Base-by-base conservation (phyloP, 2,888 invertebrate species). In the Idaea biselata region DNA sequence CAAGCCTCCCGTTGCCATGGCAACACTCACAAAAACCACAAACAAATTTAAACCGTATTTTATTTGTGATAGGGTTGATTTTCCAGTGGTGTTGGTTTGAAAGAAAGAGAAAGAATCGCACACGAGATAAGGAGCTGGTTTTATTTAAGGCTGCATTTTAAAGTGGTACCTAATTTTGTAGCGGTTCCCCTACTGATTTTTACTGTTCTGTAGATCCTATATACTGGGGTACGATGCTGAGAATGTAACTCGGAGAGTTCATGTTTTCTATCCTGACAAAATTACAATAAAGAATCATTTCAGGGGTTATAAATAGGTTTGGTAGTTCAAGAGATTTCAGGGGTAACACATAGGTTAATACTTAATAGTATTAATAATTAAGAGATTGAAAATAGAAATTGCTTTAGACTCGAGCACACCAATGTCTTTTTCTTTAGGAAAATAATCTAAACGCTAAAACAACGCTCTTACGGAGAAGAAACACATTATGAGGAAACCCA, bases 121-220 rank as follows among this genome's bases (percentile, higher is more conserved):
- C 88, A 65, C 5, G 25, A 25, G 91, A 91, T 91, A 91, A 90
- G 89, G 89, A 82, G 79, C 86, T 87, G 88, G 85, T 87, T 89
- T 89, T 90, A 91, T 91, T 91, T 91, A 91, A 88, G 87, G 85
- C 88, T 89, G 87, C 85, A 90, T 91, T 91, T 90, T 91, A 91
- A 91, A 91, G 77, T 82, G 82, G 44, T 84, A 84, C 83, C 87
- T 85, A 85, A 88, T 88, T 84, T 82, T 79, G 82, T 78, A 70
- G 73, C 73, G 66, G 74, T 67, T 66, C 68, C 68, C 71, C 74
- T 75, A 77, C 65, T 66, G 71, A 73, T 77, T 59, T 16, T 16
- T 54, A n/a, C 59, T 44, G 59, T 44, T 44, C 14, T 3, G 44
- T 33, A 14, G 33, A 14, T 44, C 6, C 44, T 44, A 44, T 14